phyloP scores from a whole-genome alignment of 1,140 invertebrate species.

The Elysia chlorotica region DNA sequence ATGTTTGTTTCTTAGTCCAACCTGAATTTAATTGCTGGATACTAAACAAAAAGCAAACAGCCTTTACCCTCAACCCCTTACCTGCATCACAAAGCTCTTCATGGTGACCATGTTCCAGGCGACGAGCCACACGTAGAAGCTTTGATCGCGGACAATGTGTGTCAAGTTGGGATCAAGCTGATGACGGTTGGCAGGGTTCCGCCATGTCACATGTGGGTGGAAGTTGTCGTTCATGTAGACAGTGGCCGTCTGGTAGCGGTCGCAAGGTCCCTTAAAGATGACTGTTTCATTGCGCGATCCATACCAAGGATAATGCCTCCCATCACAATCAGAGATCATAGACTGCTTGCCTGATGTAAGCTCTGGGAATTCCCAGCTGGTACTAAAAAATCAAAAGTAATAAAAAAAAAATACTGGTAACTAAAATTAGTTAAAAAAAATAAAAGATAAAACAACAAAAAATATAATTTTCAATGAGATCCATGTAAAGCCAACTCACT shows the following conservation, averaged over 20 bases:
- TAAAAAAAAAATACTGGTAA: not conserved
- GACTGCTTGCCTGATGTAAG: conserved; percentile 54
- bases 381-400: conserved; percentile 38
- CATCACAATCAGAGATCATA: conserved; percentile 63
- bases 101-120: conserved; percentile 56
- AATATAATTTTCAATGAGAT: too few relatives aligned
- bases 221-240: conserved; percentile 63
- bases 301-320: conserved; percentile 62
- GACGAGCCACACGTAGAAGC: conserved; percentile 61
- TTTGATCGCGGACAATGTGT: conserved; percentile 58
- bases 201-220: conserved; percentile 63
- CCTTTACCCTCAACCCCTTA: too few relatives aligned
- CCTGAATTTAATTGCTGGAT: too few relatives aligned
- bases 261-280: conserved; percentile 56
- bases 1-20: too few relatives aligned
- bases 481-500: too few relatives aligned
- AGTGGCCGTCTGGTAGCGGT: conserved; percentile 50
- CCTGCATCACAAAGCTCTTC: conserved; percentile 53
- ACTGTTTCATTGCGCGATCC: conserved; percentile 59
- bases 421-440: too few relatives aligned
- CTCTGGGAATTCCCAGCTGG: conserved; percentile 63
- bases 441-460: not conserved
- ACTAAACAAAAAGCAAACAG: too few relatives aligned
- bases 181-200: conserved; percentile 54
- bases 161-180: conserved; percentile 56